phyloP scores from a whole-genome alignment of 2,888 invertebrate species.

The Drosophila vallismaia region DNA sequence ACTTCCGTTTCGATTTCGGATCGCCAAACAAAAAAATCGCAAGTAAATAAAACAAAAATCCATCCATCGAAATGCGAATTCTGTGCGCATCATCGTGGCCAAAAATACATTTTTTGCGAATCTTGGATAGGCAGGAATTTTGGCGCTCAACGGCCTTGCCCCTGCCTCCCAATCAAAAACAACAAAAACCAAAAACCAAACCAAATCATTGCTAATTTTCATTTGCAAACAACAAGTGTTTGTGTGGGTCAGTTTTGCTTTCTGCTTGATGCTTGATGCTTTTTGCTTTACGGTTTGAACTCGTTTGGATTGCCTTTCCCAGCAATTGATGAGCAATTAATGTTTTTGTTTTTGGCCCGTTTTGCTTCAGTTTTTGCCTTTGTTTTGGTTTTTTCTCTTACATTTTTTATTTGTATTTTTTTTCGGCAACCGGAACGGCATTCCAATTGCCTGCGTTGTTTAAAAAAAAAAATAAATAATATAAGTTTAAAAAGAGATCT shows the following conservation, averaged over 20 bases:
- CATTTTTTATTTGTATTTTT: constrained; percentile 1
- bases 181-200: too few species aligned
- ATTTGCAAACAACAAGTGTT: constrained; percentile 47
- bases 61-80: not conserved
- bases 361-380: constrained; percentile 7
- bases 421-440: constrained; percentile 38
- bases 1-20: constrained; percentile 67
- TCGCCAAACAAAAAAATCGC: constrained; percentile 23
- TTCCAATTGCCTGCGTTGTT: constrained; percentile 30
- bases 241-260: constrained; percentile 63
- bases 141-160: constrained; percentile 9
- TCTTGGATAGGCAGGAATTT: constrained; percentile 31
- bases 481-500: constrained; percentile 5
- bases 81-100: constrained; percentile 42
- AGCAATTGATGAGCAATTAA: constrained; percentile 61
- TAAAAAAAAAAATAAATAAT: not conserved
- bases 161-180: not conserved
- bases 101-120: constrained; percentile 56
- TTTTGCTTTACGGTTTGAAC: constrained; percentile 17
- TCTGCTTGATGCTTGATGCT: not conserved
- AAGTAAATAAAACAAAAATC: not conserved
- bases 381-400: not conserved
- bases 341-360: constrained; percentile 24
- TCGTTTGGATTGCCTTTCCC: constrained; percentile 36
- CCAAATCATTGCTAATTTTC: not conserved